Percentiles rank a stretch among this genome's conserved stretches.
Evolutionary conservation across 2,888 invertebrate genomes (phyloP).

Genomic region (Osmoderma eremita): DNA sequence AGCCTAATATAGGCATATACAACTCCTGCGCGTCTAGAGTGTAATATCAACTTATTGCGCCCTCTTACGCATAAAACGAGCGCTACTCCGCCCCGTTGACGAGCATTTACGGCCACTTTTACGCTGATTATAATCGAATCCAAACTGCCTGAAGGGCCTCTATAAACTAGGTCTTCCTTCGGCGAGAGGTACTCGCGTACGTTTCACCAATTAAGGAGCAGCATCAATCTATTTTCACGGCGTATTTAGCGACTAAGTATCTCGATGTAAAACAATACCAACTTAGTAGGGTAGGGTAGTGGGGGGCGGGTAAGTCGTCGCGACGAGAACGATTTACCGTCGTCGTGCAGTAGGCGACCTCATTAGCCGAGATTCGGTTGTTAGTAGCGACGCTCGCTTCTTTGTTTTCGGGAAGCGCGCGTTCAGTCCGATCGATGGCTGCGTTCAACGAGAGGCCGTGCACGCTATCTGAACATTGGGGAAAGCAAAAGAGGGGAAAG

Average conservation of each 20-base stretch:
- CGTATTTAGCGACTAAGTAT: constrained; percentile 25
- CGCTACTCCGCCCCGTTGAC: too few species aligned
- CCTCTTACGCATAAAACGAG: too few species aligned
- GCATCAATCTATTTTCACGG: constrained; percentile 33
- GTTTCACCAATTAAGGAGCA: constrained; percentile 24
- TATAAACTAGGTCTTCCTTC: neutral
- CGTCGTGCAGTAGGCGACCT: neutral
- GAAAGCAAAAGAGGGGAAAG: neutral
- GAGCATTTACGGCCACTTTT: too few species aligned
- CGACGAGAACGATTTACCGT: neutral
- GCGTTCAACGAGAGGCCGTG: neutral
- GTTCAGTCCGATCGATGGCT: constrained; percentile 4
- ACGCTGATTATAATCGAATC: too few species aligned
- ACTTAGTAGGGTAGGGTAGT: neutral
- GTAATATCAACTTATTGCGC: too few species aligned
- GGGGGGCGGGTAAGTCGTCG: neutral
- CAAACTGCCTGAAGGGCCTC: too few species aligned
- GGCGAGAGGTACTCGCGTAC: neutral
- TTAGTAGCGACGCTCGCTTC: constrained; percentile 3
- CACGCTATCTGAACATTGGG: neutral
- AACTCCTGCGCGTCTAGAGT: too few species aligned
- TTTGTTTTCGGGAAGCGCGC: constrained; percentile 25
- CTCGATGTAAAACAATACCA: constrained; percentile 12
- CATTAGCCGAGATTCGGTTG: constrained; percentile 25
- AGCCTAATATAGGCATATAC: too few species aligned